phyloP scores from a whole-genome alignment of 1,140 invertebrate species.

The Drosophila kepulauana region DNA sequence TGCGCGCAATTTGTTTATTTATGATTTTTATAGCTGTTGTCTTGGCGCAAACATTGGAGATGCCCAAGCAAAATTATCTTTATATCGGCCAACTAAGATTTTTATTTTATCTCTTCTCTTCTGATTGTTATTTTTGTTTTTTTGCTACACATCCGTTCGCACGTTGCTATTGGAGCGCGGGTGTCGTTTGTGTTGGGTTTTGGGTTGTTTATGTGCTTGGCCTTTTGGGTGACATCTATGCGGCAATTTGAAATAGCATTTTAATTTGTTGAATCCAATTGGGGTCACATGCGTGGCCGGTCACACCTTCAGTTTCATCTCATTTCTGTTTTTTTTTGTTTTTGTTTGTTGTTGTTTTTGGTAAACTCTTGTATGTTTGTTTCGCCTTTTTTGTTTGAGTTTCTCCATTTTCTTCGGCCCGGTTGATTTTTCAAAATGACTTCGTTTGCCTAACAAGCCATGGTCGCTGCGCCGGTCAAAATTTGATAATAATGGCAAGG shows the following conservation, averaged over 20 bases:
- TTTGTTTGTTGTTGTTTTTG: not conserved
- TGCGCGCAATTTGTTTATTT: constrained; percentile 70
- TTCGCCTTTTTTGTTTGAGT: constrained; percentile 39
- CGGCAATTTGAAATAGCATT: constrained; percentile 61
- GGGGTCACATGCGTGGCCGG: constrained; percentile 77
- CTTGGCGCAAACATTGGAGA: constrained; percentile 44
- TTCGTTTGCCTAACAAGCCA: constrained; percentile 70
- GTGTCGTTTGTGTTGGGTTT: constrained; percentile 4
- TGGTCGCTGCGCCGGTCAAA: constrained; percentile 32
- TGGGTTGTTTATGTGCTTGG: constrained; percentile 34
- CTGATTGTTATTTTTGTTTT: not conserved
- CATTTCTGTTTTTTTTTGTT: constrained; percentile 20
- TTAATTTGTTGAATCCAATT: constrained; percentile 71
- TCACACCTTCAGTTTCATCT: constrained; percentile 65
- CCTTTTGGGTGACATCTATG: constrained; percentile 61
- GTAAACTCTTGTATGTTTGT: too few relatives aligned
- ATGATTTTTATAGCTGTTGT: constrained; percentile 72
- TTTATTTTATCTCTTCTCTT: constrained; percentile 18
- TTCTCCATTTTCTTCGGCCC: constrained; percentile 52
- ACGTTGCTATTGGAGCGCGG: constrained; percentile 58
- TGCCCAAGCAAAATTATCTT: constrained; percentile 57
- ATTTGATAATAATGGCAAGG: constrained; percentile 76
- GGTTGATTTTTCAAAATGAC: constrained; percentile 48
- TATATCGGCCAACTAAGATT: constrained; percentile 45
- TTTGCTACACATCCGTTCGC: constrained; percentile 77